phyloP scores from a whole-genome alignment of 2,113 vertebrate genomes.

The Anoura caudifer region DNA sequence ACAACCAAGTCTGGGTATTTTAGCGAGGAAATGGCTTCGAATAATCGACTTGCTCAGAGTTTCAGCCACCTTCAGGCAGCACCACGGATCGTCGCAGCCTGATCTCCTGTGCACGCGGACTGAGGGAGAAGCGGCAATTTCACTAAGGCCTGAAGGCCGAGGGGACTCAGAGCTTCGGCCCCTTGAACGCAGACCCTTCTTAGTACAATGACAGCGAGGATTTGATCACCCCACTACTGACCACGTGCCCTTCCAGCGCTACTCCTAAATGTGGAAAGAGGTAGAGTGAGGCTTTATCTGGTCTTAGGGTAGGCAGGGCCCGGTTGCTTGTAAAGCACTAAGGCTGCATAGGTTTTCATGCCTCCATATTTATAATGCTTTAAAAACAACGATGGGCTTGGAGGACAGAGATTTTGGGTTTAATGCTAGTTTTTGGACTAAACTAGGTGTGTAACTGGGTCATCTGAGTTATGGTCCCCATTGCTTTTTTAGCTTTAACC shows the following conservation, averaged over 20 bases:
- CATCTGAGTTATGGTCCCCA: background rate
- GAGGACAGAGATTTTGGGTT: background rate
- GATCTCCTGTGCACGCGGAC: background rate
- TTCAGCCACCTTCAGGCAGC: background rate
- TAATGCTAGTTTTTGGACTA: background rate
- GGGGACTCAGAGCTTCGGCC: background rate
- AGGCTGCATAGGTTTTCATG: background rate
- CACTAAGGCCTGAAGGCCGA: background rate
- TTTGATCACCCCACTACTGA: background rate
- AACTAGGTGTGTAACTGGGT: background rate
- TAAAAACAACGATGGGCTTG: background rate
- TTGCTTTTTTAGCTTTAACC: background rate
- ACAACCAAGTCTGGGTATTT: conserved; percentile 38
- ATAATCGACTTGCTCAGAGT: conserved; percentile 32
- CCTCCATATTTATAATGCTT: background rate
- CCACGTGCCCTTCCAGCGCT: background rate
- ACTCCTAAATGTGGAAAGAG: background rate
- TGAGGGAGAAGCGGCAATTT: background rate
- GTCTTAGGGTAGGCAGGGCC: background rate
- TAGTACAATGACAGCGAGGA: background rate
- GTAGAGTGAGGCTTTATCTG: background rate
- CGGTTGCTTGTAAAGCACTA: background rate
- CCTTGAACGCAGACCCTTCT: background rate
- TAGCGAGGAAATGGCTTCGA: conserved; percentile 17
- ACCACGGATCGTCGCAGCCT: background rate